Conservation (phyloP, 1,140 invertebrate genomes). For the Lepidostoma basale region DNA sequence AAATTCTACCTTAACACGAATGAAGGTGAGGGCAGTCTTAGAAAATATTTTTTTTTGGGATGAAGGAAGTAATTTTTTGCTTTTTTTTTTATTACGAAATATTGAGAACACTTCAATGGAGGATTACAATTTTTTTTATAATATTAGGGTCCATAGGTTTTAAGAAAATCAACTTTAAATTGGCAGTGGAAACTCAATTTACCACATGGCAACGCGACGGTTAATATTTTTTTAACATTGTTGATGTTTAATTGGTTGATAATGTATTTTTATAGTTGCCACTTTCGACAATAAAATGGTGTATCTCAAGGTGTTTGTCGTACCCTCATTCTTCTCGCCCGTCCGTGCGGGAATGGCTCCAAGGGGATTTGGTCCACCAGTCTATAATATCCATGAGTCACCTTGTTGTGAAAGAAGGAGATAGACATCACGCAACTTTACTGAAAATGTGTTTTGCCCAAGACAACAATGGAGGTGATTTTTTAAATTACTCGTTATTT, state of each 20-base stretch:
- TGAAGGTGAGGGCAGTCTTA: too few species aligned
- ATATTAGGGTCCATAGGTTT: too few species aligned
- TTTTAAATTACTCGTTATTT: too few species aligned
- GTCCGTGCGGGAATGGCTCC: constrained; percentile 61
- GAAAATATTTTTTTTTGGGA: too few species aligned
- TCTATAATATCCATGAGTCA: constrained; percentile 54
- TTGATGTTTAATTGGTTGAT: background rate
- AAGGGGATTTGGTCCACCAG: constrained; percentile 50
- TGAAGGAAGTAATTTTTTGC: too few species aligned
- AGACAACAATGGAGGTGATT: constrained; percentile 40
- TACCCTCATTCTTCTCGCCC: constrained; percentile 58
- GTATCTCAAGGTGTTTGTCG: constrained; percentile 56
- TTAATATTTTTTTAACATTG: constrained; percentile 4
- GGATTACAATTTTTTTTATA: too few species aligned
- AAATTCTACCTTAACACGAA: too few species aligned
- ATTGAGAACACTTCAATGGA: too few species aligned
- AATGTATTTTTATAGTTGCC: constrained; percentile 45
- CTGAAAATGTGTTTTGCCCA: constrained; percentile 44
- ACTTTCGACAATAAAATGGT: constrained; percentile 49
- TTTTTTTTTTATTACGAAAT: too few species aligned
- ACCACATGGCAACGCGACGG: too few species aligned
- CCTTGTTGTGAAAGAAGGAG: constrained; percentile 51
- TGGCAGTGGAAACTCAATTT: too few species aligned
- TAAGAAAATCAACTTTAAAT: too few species aligned
- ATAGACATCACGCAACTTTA: constrained; percentile 39